phyloP scores from a whole-genome alignment of 92 coral and sea anemone species.

The Paragorgia papillata region DNA sequence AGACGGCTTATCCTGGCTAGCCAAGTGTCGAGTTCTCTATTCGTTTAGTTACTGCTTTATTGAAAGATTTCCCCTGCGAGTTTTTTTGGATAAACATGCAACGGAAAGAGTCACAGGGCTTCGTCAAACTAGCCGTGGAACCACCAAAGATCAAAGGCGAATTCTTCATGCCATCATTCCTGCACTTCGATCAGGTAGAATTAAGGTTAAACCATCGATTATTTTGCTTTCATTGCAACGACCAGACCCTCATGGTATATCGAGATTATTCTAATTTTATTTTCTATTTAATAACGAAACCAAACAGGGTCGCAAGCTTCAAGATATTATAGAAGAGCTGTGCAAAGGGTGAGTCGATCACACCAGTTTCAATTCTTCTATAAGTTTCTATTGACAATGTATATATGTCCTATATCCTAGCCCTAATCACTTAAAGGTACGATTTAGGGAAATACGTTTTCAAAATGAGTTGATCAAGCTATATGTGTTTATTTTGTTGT shows the following conservation, averaged over 20 bases:
- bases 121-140: slow-evolving; percentile 25
- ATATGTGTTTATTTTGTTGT: background rate
- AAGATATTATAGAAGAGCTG: slow-evolving; percentile 28
- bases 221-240: too few relatives aligned
- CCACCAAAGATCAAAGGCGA: background rate
- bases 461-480: too few relatives aligned
- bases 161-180: slow-evolving; percentile 13
- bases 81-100: slow-evolving; percentile 20
- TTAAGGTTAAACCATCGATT: too few relatives aligned
- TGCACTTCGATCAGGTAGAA: slow-evolving; percentile 35
- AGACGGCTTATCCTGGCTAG: too few relatives aligned
- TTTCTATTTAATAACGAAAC: background rate
- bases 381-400: too few relatives aligned
- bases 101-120: slow-evolving; percentile 6
- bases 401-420: too few relatives aligned
- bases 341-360: slow-evolving; percentile 27
- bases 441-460: too few relatives aligned
- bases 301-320: slow-evolving; percentile 3
- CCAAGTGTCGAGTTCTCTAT: too few relatives aligned
- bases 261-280: background rate
- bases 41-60: too few relatives aligned
- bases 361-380: background rate
- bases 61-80: too few relatives aligned
- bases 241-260: background rate
- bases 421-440: too few relatives aligned